phyloP scores from a whole-genome alignment of 1,140 invertebrate species.

The Rhyacophila brunnea region DNA sequence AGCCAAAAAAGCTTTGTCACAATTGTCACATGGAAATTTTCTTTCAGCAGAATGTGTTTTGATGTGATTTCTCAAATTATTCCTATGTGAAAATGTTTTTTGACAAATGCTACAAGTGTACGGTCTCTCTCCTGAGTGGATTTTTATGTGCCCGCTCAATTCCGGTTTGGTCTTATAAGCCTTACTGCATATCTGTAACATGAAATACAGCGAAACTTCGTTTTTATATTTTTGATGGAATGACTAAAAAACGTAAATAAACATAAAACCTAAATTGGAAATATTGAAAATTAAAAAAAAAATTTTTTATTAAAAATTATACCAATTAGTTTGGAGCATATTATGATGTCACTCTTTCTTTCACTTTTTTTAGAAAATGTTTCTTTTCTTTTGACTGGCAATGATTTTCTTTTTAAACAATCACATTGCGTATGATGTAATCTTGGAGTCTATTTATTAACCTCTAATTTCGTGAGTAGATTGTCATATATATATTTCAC shows the following conservation, averaged over 20 bases:
- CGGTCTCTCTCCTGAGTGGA: constrained; percentile 9
- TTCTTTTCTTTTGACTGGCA: background rate
- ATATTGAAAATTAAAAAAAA: background rate
- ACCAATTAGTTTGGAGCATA: no score
- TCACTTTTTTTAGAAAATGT: background rate
- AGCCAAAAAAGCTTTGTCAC: constrained; percentile 31
- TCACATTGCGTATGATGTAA: no score
- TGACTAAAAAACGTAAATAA: background rate
- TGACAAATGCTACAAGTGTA: constrained; percentile 29
- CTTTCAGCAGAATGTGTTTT: constrained; percentile 37
- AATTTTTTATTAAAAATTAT: background rate
- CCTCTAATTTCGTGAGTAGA: no score
- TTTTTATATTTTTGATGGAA: background rate
- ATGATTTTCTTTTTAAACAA: no score
- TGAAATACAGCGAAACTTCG: background rate
- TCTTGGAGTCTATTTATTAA: no score
- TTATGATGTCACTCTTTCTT: background rate
- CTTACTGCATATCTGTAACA: constrained; percentile 4
- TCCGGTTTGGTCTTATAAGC: background rate
- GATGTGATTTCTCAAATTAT: constrained; percentile 37
- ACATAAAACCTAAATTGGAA: background rate
- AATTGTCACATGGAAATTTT: constrained; percentile 39
- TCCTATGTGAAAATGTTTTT: constrained; percentile 37
- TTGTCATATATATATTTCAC: no score
- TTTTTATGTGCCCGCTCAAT: constrained; percentile 2